Base-by-base conservation (phyloP, 2,797 vertebrate genomes). In the Cryptoprocta ferox region DNA sequence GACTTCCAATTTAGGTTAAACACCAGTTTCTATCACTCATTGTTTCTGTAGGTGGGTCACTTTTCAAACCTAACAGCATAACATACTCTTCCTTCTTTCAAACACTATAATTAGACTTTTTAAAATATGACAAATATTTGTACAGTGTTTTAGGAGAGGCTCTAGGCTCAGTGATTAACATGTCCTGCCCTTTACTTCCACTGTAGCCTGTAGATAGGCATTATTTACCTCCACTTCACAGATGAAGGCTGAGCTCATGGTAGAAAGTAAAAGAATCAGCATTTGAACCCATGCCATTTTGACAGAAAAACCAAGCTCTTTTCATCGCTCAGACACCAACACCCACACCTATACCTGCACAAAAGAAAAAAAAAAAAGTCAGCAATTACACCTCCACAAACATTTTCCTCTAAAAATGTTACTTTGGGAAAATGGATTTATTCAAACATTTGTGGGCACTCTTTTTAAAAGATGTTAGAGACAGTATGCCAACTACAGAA, bases 141-240 rank as follows among this genome's bases (percentile, higher is more conserved):
- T 3, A 15, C 59, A 26, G 14, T 30, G 13, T 18, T 82, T 37
- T 76, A 70, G 5, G 9, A 75, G 19, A 89, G 19, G 7, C 3
- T 56, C 7, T 75, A 5, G 48, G 56, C 3, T 73, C 6, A 30
- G 15, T 24, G 59, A 45, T 66, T 37, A 68, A 35, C 10, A 48
- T 1, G 10, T 10, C 9, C 21, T 2, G 1, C 6, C 15, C 24
- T 14, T 48, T 35, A 66, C 13, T 61, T 28, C 16, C 7, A 66
- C 16, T 4, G 24, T 7, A 66, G 16, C 1, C 4, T 84, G 3
- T 10, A 3, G 1, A 21, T 7, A 28, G 19, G 2, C 21, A 8
- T 45, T 42, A 70, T 10, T 78, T 66, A 53, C 35, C 13, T 82
- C 8, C 6, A 61, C 32, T 70, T 66, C 48, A 28, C 6, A 63